Base-by-base conservation (phyloP, 2,797 vertebrate genomes). In the Kryptolebias ocellatus region DNA sequence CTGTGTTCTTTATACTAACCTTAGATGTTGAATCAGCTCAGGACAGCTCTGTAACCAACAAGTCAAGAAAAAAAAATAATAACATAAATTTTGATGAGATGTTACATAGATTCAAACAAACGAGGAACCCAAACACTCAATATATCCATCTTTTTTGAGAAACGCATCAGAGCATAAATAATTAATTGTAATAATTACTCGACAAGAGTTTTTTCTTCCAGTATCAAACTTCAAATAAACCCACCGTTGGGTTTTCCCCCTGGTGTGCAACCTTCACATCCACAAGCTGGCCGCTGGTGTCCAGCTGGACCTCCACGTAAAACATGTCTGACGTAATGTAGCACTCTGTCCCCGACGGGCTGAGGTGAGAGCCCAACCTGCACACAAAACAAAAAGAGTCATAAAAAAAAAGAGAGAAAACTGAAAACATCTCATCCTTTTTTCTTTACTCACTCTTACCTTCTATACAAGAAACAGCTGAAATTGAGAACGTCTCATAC, bases 271-370 rank as follows among this genome's bases (percentile, higher is more conserved):
- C 98, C 89, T 98, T 99, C 78, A 99, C 98, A 31, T 99, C 98
- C 81, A 96, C 95, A 45, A 99, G 92, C 91, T 97, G 95, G 50
- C 98, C 98, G 28, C 84, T 78, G 28, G 92, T 86, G 88, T 99
- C 98, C 84, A 99, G 87, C 91, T 98, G 97, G 60, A 99, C 97
- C 79, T 99, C 98, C 81, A 99, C 95, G 24, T 99, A 99, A 86
- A 99, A 99, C 96, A 98, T 96, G 90, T 99, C 98, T 0, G 96
- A 97, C 47, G 96, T 98, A 93, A 99, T 99, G 93, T 99, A 99
- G 78, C 98, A 99, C 88, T 99, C 98, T 1, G 97, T 99, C 78
- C 96, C 96, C 12, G 96, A 96, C 11, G 96, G 95, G 46, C 97
- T 98, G 82, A 99, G 94, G 86, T 99, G 96, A 67, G 97, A 99